Conservation (phyloP, 2,113 vertebrate species). For the Sclerurus mexicanus region DNA sequence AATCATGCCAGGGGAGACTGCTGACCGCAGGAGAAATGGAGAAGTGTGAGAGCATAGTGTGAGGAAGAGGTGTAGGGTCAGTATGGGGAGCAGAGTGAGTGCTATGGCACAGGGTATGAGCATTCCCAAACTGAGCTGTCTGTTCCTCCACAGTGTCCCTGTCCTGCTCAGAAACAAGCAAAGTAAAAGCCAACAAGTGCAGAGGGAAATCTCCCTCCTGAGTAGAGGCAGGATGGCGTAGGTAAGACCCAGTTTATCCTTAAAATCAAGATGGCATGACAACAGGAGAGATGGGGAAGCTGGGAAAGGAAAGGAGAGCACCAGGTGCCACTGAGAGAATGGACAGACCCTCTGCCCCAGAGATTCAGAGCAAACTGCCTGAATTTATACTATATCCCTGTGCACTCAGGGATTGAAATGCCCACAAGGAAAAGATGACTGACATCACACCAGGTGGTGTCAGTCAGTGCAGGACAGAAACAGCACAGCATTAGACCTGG, state of each 20-base stretch:
- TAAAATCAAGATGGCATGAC: rapidly evolving
- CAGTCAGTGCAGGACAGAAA: neutral
- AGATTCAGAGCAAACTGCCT: neutral
- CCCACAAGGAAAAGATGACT: rapidly evolving
- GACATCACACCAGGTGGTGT: rapidly evolving
- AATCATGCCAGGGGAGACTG: neutral
- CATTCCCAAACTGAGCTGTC: neutral
- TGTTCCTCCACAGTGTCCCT: neutral
- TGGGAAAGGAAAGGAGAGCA: neutral
- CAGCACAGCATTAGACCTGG: neutral
- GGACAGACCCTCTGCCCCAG: neutral
- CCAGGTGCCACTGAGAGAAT: neutral
- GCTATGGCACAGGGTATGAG: rapidly evolving
- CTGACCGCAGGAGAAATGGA: neutral
- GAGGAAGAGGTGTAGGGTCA: neutral
- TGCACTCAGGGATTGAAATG: neutral
- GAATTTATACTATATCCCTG: neutral
- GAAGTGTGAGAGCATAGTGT: neutral
- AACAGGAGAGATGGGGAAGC: neutral
- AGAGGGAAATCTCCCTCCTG: neutral
- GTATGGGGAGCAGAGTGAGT: neutral
- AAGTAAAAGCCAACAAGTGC: neutral
- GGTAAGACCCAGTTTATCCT: neutral
- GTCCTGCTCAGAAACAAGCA: neutral
- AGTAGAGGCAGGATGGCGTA: neutral